Evolutionary conservation across 1,140 invertebrate genomes (phyloP).

Genomic region (Drosophila ironensis): DNA sequence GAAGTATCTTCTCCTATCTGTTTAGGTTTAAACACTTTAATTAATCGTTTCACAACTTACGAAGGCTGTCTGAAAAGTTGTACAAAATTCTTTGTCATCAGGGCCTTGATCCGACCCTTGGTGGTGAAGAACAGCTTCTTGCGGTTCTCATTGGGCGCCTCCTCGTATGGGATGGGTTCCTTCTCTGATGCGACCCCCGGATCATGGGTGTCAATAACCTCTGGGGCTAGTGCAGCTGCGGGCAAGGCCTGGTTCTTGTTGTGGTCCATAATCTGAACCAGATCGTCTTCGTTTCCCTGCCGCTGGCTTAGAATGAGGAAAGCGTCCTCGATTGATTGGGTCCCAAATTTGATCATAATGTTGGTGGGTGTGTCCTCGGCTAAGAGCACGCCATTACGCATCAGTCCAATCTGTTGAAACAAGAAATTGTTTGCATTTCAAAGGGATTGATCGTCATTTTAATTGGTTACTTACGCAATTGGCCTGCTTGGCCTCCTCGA

Average conservation of each 20-base stretch:
- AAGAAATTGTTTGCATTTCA: neutral
- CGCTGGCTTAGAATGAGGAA: slow-evolving; percentile 87
- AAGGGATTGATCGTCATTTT: too few relatives aligned
- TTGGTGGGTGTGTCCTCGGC: slow-evolving; percentile 91
- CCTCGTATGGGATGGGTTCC: slow-evolving; percentile 48
- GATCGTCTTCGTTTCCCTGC: slow-evolving; percentile 83
- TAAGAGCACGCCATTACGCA: slow-evolving; percentile 92
- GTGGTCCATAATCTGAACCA: slow-evolving; percentile 49
- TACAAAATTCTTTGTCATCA: slow-evolving; percentile 85
- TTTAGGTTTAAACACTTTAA: too few relatives aligned
- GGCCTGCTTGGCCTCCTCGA: slow-evolving; percentile 94
- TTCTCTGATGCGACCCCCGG: slow-evolving; percentile 42
- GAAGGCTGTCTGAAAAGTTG: slow-evolving; percentile 87
- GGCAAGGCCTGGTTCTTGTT: slow-evolving; percentile 51
- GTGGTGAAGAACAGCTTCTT: slow-evolving; percentile 75
- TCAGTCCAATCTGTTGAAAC: slow-evolving; percentile 89
- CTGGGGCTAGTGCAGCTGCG: slow-evolving; percentile 47
- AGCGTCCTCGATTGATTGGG: slow-evolving; percentile 88
- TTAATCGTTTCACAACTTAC: slow-evolving; percentile 82
- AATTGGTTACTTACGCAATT: slow-evolving; percentile 85
- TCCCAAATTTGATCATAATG: slow-evolving; percentile 85
- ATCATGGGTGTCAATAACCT: slow-evolving; percentile 66
- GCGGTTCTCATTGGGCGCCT: slow-evolving; percentile 55
- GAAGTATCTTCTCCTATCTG: too few relatives aligned
- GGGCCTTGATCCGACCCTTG: slow-evolving; percentile 73